Percentiles rank a stretch among this genome's conserved stretches.
Conservation (phyloP, 2,888 invertebrate genomes). For the Geotrupes spiniger region DNA sequence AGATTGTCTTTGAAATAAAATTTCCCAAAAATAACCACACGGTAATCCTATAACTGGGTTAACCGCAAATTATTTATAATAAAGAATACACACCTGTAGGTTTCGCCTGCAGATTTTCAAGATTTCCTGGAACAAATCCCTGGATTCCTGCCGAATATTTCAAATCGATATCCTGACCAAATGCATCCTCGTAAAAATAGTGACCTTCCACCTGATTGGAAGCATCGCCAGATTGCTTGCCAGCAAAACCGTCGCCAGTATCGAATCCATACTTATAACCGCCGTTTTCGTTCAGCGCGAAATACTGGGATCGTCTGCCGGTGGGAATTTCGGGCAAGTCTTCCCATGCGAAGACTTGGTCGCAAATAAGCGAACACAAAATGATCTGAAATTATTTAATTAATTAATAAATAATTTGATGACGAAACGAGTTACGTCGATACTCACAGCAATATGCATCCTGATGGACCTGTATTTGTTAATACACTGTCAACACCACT, state of each 20-base stretch:
- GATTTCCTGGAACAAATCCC: conserved; percentile 38
- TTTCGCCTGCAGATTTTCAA: conserved; percentile 16
- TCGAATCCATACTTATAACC: conserved; percentile 40
- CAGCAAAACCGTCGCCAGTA: conserved; percentile 44
- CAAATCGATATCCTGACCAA: conserved; percentile 36
- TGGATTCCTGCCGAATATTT: conserved; percentile 42
- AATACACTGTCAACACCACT: too few species aligned
- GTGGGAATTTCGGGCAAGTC: conserved; percentile 38
- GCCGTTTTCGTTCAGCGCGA: conserved; percentile 46
- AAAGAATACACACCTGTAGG: too few species aligned
- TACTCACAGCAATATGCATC: too few species aligned
- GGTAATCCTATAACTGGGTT: too few species aligned
- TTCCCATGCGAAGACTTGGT: conserved; percentile 35
- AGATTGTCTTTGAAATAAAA: too few species aligned
- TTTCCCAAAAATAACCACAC: too few species aligned
- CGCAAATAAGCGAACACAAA: neutral
- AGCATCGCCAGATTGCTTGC: conserved; percentile 40
- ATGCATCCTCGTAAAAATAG: conserved; percentile 36
- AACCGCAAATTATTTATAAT: too few species aligned
- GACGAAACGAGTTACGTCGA: too few species aligned
- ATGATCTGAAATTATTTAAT: conserved; percentile 8
- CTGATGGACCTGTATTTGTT: too few species aligned
- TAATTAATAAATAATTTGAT: too few species aligned
- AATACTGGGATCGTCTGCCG: conserved; percentile 43
- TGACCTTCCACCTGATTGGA: conserved; percentile 42